Conservation (phyloP, 2,888 invertebrate species). For the Hoplodrina ambigua region DNA sequence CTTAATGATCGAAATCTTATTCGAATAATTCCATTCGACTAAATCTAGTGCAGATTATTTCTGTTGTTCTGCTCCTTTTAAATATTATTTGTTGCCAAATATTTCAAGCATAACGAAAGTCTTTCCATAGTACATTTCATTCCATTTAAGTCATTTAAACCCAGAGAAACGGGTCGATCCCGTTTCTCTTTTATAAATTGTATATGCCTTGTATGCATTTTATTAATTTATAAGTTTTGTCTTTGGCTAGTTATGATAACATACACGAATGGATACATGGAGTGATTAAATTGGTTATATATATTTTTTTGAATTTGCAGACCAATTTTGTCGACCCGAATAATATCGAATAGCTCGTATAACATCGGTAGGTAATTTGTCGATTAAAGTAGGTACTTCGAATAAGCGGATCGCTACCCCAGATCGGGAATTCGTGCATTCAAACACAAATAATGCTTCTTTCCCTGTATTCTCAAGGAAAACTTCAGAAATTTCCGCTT, state of each 20-base stretch:
- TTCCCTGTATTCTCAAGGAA: slow-evolving; percentile 50
- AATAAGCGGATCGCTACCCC: slow-evolving; percentile 36
- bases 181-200: too few relatives aligned
- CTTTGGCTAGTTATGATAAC: too few relatives aligned
- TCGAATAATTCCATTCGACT: slow-evolving; percentile 8
- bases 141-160: too few relatives aligned
- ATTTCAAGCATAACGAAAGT: too few relatives aligned
- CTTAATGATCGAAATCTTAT: slow-evolving; percentile 15
- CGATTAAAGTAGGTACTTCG: not conserved
- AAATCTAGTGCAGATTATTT: not conserved
- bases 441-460: slow-evolving; percentile 66
- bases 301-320: not conserved
- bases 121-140: too few relatives aligned
- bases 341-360: not conserved
- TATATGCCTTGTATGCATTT: too few relatives aligned
- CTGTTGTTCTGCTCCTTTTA: too few relatives aligned
- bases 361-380: not conserved
- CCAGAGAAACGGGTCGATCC: too few relatives aligned
- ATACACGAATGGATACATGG: too few relatives aligned
- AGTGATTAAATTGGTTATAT: too few relatives aligned
- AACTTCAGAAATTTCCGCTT: slow-evolving; percentile 63
- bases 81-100: too few relatives aligned
- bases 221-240: too few relatives aligned
- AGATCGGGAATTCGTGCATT: slow-evolving; percentile 70
- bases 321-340: not conserved